phyloP scores from a whole-genome alignment of 2,113 vertebrate genomes.

The human region GRCh38 chr6:3470001-3470500 shows the following conservation, averaged over 20 bases:
- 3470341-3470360: neutral
- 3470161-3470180: neutral
- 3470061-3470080: neutral
- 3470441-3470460: too few species aligned
- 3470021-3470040: neutral
- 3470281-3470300: neutral
- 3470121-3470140: neutral
- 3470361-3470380: neutral
- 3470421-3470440: neutral
- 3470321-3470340: neutral
- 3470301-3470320: neutral
- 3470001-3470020: neutral
- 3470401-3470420: neutral
- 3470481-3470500: neutral
- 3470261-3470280: neutral
- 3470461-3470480: neutral
- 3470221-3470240: neutral
- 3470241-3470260: neutral
- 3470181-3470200: too few species aligned
- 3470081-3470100: neutral
- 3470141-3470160: neutral
- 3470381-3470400: neutral
- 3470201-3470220: rapidly evolving
- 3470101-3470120: neutral
- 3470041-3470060: neutral